These are phyloP conservation scores for Hydrotaea cyrtoneurina DNA, from an alignment of 2,888 invertebrate species.

Conservation along the genomic window DNA sequence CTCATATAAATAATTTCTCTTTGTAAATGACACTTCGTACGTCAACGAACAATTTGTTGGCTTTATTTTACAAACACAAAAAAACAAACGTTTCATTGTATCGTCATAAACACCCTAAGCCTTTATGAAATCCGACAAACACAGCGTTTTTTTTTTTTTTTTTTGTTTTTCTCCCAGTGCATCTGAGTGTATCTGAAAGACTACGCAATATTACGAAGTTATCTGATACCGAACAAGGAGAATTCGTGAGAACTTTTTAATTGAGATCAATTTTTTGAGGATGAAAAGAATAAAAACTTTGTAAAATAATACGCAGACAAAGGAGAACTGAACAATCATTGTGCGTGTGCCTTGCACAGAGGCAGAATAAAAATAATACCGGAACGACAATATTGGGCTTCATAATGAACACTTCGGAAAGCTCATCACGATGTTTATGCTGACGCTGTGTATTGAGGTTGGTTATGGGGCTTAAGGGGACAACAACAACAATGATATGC, in stretches of 20 bases:
- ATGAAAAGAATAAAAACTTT: constrained; percentile 1
- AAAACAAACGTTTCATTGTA: no score
- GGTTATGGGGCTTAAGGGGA: not conserved
- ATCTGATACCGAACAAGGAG: not conserved
- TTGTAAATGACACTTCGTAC: no score
- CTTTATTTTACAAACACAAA: no score
- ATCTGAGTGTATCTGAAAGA: no score
- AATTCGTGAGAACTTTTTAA: constrained; percentile 32
- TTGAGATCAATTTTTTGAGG: constrained; percentile 23
- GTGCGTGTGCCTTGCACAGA: not conserved
- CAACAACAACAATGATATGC: not conserved
- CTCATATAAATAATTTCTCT: no score
- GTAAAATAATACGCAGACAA: constrained; percentile 15
- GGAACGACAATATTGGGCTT: not conserved
- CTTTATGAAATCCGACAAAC: no score
- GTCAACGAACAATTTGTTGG: no score
- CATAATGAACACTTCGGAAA: not conserved
- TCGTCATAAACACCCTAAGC: no score
- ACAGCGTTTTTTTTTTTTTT: no score
- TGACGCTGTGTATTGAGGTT: not conserved
- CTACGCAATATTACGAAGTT: not conserved
- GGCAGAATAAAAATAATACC: not conserved
- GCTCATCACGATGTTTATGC: not conserved
- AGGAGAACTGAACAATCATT: not conserved
- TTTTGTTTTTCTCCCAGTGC: no score